phyloP scores from a whole-genome alignment of 2,797 vertebrate species.

The Diceros bicornis region DNA sequence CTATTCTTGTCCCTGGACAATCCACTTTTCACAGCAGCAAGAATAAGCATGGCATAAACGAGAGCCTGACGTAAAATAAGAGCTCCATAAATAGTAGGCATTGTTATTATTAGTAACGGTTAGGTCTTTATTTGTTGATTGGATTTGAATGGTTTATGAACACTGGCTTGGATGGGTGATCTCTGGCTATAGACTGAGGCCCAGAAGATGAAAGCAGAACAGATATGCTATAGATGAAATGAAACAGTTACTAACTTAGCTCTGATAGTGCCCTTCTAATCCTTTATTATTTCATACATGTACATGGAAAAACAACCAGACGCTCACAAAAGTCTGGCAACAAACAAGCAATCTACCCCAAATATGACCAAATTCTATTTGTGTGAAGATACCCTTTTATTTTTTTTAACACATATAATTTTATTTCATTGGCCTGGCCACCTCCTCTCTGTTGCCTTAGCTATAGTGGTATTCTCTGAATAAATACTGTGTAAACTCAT shows the following conservation, averaged over 20 bases:
- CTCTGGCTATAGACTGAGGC: neutral
- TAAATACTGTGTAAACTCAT: slow-evolving; percentile 52
- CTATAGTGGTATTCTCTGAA: slow-evolving; percentile 67
- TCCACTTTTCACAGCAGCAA: neutral
- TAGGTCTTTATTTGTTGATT: neutral
- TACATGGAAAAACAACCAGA: neutral
- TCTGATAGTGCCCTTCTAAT: neutral
- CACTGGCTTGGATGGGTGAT: neutral
- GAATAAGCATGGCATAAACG: no score
- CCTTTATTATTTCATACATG: neutral
- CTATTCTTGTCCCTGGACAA: neutral
- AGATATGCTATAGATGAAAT: neutral
- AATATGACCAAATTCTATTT: slow-evolving; percentile 55
- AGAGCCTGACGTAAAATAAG: neutral
- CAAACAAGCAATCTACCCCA: neutral
- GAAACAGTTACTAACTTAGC: neutral
- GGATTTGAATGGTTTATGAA: neutral
- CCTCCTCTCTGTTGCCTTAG: slow-evolving; percentile 60
- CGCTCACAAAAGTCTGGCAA: neutral
- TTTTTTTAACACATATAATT: slow-evolving; percentile 60
- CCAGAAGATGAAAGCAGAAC: neutral
- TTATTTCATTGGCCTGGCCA: slow-evolving; percentile 64
- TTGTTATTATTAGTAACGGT: neutral
- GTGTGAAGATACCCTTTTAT: neutral
- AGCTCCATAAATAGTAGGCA: neutral